Base-by-base conservation (phyloP, 2,888 invertebrate species). In the Caenorhabditis sp. region DNA sequence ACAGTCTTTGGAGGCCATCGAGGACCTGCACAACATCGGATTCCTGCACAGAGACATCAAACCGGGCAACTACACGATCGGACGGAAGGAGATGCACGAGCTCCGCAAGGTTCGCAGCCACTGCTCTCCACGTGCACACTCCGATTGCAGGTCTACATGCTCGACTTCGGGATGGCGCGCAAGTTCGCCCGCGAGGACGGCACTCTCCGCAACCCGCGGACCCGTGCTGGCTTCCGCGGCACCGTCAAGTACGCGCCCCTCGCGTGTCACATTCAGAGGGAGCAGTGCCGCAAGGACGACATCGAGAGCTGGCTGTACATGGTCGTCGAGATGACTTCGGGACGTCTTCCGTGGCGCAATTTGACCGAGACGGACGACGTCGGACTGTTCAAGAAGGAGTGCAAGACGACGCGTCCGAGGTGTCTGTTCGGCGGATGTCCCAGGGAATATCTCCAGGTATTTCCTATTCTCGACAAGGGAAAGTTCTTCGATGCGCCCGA, bases 281-380 rank as follows among this genome's bases (percentile, higher is more conserved):
- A 83, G 39, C 83, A 82, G 58, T 82, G 81, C 58, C 66, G 84
- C n/a, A 78, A 83, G 53, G 85, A 86, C 62, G 86, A 86, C 53
- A 79, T 84, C 45, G 86, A 86, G 63, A 78, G 80, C 20, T 87
- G 85, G 87, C 62, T 82, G 39, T 87, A 87, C 72, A 83, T 83
- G 85, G 77, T 81, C 15, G 80, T 85, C 48, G 83, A 82, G 50
- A 45, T 80, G 61, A 80, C 81, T 15, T 72, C 59, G 20, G 83
- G 83, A 41, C 65, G 70, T 55, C 78, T 84, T 8, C 83, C 83
- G 20, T 82, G 83, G 83, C 66, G 82, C 17, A 84, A 84, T 50
- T 55, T 84, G 15, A 75, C 81, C 6, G 83, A 85, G 7, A 30
- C 66, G 9, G 72, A 79, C 30, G 84, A 85, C 39, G 84, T 85